A percentile compares a stretch with the other conserved stretches of the same genome.
Evolutionary conservation across 2,113 vertebrate genomes (phyloP).

Genomic region (Actenoides lindsayi): DNA sequence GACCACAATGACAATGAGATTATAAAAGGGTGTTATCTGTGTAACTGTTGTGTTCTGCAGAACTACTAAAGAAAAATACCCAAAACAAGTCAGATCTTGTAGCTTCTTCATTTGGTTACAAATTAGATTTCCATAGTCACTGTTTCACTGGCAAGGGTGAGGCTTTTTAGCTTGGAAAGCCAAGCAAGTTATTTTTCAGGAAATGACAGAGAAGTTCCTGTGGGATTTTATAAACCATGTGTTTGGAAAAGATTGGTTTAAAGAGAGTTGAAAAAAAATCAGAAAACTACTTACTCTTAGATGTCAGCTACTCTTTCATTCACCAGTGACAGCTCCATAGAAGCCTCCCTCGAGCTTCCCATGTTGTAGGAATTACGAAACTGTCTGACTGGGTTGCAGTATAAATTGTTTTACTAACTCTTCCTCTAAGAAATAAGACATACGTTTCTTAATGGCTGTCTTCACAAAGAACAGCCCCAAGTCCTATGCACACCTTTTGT

Average conservation of each 20-base stretch:
- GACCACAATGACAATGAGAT: not conserved
- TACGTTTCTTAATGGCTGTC: not conserved
- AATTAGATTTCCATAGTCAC: conserved; percentile 26
- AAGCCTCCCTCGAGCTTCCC: not conserved
- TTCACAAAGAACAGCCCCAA: not conserved
- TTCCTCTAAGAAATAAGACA: not conserved
- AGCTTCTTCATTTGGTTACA: conserved; percentile 22
- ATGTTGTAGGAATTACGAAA: not conserved
- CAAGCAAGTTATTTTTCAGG: conserved; percentile 64
- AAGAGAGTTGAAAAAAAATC: conserved; percentile 46
- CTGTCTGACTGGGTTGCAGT: not conserved
- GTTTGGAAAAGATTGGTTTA: conserved; percentile 65
- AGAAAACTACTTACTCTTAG: conserved; percentile 45
- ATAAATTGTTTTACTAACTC: not conserved
- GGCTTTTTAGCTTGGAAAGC: conserved; percentile 26
- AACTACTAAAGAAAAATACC: not conserved
- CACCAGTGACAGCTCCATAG: not conserved
- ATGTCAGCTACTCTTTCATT: conserved; percentile 51
- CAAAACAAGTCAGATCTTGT: not conserved
- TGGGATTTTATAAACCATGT: conserved; percentile 51
- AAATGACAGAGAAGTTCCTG: conserved; percentile 48
- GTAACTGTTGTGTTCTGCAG: not conserved
- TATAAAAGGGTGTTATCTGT: not conserved
- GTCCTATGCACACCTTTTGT: rapidly evolving
- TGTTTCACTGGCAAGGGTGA: not conserved